Evolutionary conservation across 2,797 vertebrate genomes (phyloP).

Genomic region (Gorsachius magnificus): DNA sequence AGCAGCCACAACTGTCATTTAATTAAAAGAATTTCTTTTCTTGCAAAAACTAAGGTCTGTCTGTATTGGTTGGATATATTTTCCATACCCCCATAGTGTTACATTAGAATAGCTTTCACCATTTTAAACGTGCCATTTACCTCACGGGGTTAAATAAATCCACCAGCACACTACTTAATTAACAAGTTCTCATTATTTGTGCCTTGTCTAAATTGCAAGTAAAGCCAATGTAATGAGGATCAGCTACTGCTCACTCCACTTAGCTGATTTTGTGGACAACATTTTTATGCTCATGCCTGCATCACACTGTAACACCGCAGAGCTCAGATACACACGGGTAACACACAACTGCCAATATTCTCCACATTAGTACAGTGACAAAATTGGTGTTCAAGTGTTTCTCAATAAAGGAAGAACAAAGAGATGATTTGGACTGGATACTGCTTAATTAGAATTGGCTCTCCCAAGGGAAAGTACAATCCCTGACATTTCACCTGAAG

Average conservation of each 20-base stretch:
- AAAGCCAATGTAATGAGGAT: background rate
- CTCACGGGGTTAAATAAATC: background rate
- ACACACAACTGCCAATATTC: background rate
- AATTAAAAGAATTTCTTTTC: background rate
- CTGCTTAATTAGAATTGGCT: conserved; percentile 18
- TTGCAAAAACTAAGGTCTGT: background rate
- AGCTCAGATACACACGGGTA: background rate
- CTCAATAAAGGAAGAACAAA: background rate
- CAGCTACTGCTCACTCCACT: background rate
- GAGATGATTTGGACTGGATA: background rate
- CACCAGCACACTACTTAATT: background rate
- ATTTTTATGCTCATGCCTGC: background rate
- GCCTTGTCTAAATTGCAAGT: background rate
- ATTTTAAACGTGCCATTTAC: background rate
- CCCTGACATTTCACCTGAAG: conserved; percentile 57
- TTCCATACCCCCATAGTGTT: background rate
- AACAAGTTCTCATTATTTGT: conserved; percentile 4
- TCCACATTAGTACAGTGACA: background rate
- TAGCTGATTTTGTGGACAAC: background rate
- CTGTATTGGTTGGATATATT: background rate
- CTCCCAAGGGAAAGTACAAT: conserved; percentile 31
- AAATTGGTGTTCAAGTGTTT: background rate
- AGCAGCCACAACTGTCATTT: background rate
- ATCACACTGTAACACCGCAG: rapidly evolving
- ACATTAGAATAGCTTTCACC: background rate